Evolutionary conservation across 2,113 vertebrate species (phyloP).

Genomic region (Speoplatyrhinus poulsoni): DNA sequence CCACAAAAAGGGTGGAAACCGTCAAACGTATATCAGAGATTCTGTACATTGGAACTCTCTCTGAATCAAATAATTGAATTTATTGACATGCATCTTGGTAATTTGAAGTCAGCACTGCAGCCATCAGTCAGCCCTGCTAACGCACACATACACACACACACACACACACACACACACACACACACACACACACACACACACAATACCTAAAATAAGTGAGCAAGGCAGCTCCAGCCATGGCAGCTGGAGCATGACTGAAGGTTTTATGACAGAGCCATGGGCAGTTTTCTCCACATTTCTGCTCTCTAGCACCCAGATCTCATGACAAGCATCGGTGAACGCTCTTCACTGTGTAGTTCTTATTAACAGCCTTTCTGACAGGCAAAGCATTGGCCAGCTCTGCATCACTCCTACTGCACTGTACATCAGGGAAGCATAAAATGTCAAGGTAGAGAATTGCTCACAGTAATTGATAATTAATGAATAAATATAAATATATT

Average conservation of each 20-base stretch:
- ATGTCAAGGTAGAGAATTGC: not conserved
- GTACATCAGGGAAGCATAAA: conserved; percentile 1
- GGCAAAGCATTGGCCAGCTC: conserved; percentile 13
- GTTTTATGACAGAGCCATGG: conserved; percentile 27
- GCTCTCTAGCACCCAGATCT: conserved; percentile 23
- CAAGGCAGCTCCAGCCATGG: not conserved
- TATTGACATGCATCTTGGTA: conserved; percentile 58
- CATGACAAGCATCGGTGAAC: conserved; percentile 39
- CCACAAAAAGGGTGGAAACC: too few species aligned
- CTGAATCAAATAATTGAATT: conserved; percentile 29
- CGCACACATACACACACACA: not conserved
- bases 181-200: not conserved
- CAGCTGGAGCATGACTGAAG: conserved; percentile 17
- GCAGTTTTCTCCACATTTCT: conserved; percentile 30
- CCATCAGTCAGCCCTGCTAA: conserved; percentile 54
- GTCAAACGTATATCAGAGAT: not conserved
- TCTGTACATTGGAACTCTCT: conserved; percentile 20
- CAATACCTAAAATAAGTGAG: conserved; percentile 8
- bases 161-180: not conserved
- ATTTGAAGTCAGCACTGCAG: conserved; percentile 47
- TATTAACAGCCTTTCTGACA: conserved; percentile 36
- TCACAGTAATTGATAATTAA: not conserved
- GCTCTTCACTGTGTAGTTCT: conserved; percentile 1
- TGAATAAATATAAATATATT: not conserved
- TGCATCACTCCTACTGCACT: not conserved